Percentiles rank a stretch among this genome's conserved stretches.
phyloP scores from a whole-genome alignment of 1,140 invertebrate species.

The Periplaneta americana region DNA sequence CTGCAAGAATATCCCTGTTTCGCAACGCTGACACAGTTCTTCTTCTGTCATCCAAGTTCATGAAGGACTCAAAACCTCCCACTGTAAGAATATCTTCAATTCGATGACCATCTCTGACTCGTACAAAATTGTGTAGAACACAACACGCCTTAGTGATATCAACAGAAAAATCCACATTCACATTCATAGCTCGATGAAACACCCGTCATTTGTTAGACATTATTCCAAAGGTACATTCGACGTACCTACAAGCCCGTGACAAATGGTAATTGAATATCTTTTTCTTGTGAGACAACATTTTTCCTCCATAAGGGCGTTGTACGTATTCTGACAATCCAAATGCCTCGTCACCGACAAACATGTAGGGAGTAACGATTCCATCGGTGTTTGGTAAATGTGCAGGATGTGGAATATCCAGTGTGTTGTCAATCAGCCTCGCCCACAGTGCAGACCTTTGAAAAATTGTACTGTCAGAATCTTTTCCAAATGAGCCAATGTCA shows the following conservation, averaged over 20 bases:
- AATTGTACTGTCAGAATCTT: slow-evolving; percentile 25
- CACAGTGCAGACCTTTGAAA: slow-evolving; percentile 22
- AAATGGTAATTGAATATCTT: slow-evolving; percentile 42
- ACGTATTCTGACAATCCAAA: slow-evolving; percentile 35
- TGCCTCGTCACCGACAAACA: slow-evolving; percentile 40
- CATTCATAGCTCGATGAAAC: slow-evolving; percentile 32
- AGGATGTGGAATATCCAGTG: slow-evolving; percentile 14
- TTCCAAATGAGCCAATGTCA: slow-evolving; percentile 35
- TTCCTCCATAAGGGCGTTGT: slow-evolving; percentile 31
- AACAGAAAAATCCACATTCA: slow-evolving; percentile 27
- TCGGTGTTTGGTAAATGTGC: slow-evolving; percentile 2
- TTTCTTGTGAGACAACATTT: slow-evolving; percentile 23
- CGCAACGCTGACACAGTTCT: background rate
- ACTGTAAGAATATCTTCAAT: slow-evolving; percentile 9
- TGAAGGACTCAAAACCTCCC: slow-evolving; percentile 1
- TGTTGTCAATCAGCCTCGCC: background rate
- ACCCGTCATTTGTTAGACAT: too few relatives aligned
- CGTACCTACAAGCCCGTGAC: slow-evolving; percentile 32
- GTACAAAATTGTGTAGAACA: slow-evolving; percentile 30
- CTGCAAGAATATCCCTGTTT: slow-evolving; percentile 17
- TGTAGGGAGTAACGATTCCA: slow-evolving; percentile 25
- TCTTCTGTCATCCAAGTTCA: background rate
- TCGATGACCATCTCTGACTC: slow-evolving; percentile 12
- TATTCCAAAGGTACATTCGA: slow-evolving; percentile 44
- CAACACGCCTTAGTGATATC: slow-evolving; percentile 28